Conservation (phyloP, 1,140 invertebrate genomes). For the Lasioglossum albipes region DNA sequence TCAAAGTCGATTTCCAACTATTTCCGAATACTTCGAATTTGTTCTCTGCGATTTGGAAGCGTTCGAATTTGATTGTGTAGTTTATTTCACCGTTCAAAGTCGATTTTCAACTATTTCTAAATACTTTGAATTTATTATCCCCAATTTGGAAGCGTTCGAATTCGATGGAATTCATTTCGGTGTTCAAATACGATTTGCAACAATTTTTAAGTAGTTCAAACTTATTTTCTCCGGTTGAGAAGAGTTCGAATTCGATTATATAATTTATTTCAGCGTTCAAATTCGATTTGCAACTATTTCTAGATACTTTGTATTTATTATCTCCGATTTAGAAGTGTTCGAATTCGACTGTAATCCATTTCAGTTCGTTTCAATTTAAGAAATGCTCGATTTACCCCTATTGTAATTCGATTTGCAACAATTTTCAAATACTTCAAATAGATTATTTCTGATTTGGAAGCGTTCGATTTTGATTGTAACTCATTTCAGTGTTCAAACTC, state of each 20-base stretch:
- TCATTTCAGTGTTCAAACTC: too few relatives aligned
- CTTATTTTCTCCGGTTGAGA: too few relatives aligned
- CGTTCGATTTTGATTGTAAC: not conserved
- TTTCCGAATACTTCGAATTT: too few relatives aligned
- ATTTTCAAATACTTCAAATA: too few relatives aligned
- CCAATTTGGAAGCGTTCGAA: not conserved
- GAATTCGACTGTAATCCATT: not conserved
- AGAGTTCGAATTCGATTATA: not conserved
- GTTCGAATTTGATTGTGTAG: not conserved
- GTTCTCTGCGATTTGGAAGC: not conserved
- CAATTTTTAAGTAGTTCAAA: too few relatives aligned
- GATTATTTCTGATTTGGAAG: too few relatives aligned
- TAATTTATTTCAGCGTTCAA: not conserved
- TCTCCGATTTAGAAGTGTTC: not conserved
- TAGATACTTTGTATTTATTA: too few relatives aligned
- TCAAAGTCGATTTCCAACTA: not conserved
- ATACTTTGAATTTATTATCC: too few relatives aligned
- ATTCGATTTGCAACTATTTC: not conserved
- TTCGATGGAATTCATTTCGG: not conserved
- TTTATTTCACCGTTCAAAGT: not conserved
- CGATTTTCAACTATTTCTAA: not conserved
- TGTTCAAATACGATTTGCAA: not conserved
- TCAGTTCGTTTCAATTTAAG: too few relatives aligned
- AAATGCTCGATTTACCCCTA: too few relatives aligned
- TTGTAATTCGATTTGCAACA: not conserved